phyloP scores from a whole-genome alignment of 1,140 invertebrate species.

The Linepithema humile region DNA sequence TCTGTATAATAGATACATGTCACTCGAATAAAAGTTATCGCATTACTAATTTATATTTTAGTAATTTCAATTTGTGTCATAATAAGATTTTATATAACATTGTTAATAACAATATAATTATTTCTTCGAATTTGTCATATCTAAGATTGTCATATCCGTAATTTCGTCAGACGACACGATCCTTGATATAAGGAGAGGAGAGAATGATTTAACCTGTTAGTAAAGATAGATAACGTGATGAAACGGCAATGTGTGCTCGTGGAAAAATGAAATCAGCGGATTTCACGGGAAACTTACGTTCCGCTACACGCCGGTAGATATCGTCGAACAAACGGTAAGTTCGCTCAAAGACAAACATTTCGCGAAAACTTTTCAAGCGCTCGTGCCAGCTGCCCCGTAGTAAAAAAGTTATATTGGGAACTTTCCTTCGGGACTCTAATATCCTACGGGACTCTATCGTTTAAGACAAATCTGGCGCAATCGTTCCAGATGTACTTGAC shows the following conservation, averaged over 20 bases:
- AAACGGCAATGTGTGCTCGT: neutral
- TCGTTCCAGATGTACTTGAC: constrained; percentile 19
- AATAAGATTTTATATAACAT: too few relatives aligned
- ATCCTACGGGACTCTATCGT: constrained; percentile 37
- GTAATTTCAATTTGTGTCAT: too few relatives aligned
- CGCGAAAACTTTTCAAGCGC: constrained; percentile 20
- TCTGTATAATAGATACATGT: too few relatives aligned
- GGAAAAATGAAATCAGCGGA: constrained; percentile 31
- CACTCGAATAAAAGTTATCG: too few relatives aligned
- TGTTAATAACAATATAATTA: too few relatives aligned
- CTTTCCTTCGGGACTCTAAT: constrained; percentile 28
- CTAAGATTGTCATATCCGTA: neutral
- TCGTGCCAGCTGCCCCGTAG: constrained; percentile 31
- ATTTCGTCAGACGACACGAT: neutral
- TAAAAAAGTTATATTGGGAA: constrained; percentile 42
- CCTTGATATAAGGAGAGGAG: neutral
- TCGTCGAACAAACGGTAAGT: constrained; percentile 34
- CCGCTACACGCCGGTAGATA: constrained; percentile 2
- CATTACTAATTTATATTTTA: too few relatives aligned
- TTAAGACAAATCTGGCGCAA: constrained; percentile 37
- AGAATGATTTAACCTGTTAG: neutral
- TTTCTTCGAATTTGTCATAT: neutral
- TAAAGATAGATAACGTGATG: constrained; percentile 12
- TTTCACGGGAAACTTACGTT: constrained; percentile 21
- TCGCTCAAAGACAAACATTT: constrained; percentile 47